Evolutionary conservation across 2,888 invertebrate species (phyloP).

Genomic region (Euzophera pinguis): DNA sequence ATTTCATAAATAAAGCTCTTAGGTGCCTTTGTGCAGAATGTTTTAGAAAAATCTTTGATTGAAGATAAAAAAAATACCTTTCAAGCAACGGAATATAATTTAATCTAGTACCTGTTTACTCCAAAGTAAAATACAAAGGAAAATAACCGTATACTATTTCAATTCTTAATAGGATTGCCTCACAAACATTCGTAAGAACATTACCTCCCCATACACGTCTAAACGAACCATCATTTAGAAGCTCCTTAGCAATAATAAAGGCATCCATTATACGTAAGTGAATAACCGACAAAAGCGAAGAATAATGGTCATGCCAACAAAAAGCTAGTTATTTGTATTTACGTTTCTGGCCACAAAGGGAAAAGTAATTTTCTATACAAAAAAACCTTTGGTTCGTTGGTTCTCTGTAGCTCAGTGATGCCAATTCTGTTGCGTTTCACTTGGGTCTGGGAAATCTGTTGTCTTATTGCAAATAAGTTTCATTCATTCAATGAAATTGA

Average conservation of each 20-base stretch:
- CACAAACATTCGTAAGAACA: neutral
- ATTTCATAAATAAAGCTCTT: too few relatives aligned
- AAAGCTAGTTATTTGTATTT: constrained; percentile 35
- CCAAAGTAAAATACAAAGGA: too few relatives aligned
- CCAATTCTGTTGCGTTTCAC: constrained; percentile 20
- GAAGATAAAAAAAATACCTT: too few relatives aligned
- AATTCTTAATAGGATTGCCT: neutral
- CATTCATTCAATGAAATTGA: too few relatives aligned
- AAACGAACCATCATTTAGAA: neutral
- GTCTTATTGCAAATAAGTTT: too few relatives aligned
- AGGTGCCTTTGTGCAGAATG: too few relatives aligned
- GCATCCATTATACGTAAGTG: constrained; percentile 8
- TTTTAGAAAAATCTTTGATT: too few relatives aligned
- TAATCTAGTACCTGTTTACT: too few relatives aligned
- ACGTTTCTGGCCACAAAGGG: constrained; percentile 27
- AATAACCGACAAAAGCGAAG: constrained; percentile 19
- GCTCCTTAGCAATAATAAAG: constrained; percentile 3
- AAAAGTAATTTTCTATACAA: constrained; percentile 32
- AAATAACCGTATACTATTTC: neutral
- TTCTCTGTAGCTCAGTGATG: constrained; percentile 32
- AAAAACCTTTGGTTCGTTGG: constrained; percentile 22
- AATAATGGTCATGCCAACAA: constrained; percentile 26
- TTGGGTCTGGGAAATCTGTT: neutral
- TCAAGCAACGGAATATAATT: too few relatives aligned
- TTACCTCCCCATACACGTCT: neutral